Percentiles rank a stretch among this genome's conserved stretches.
phyloP scores from a whole-genome alignment of 2,888 invertebrate genomes.

The Terebella lapidaria region DNA sequence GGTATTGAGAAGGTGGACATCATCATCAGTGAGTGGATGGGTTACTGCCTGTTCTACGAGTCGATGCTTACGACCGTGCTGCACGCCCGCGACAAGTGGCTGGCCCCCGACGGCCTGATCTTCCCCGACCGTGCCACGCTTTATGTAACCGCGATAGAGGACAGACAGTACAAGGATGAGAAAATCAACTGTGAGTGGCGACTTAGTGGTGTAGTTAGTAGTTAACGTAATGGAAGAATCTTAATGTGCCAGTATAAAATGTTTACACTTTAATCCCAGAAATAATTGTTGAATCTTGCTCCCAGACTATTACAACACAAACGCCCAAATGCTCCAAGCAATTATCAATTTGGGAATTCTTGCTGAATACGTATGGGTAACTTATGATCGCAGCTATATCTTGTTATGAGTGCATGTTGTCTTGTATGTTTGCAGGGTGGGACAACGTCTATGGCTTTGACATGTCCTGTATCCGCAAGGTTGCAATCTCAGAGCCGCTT shows the following conservation, averaged over 20 bases:
- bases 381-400: too few species aligned
- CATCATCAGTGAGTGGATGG: slow-evolving; percentile 78
- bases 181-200: slow-evolving; percentile 86
- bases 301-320: too few species aligned
- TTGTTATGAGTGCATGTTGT: too few species aligned
- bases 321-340: too few species aligned
- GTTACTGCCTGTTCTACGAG: slow-evolving; percentile 91
- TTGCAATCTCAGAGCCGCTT: slow-evolving; percentile 95
- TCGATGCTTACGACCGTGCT: slow-evolving; percentile 99
- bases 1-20: slow-evolving; percentile 90
- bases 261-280: too few species aligned
- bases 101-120: slow-evolving; percentile 83
- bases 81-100: slow-evolving; percentile 96
- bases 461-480: slow-evolving; percentile 96
- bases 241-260: too few species aligned
- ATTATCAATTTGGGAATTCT: too few species aligned
- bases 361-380: too few species aligned
- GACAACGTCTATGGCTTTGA: slow-evolving; percentile 99
- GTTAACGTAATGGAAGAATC: too few species aligned
- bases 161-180: slow-evolving; percentile 98
- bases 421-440: slow-evolving; percentile 69
- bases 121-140: slow-evolving; percentile 90
- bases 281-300: too few species aligned
- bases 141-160: slow-evolving; percentile 77
- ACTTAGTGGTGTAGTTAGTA: too few species aligned